phyloP scores from a whole-genome alignment of 2,113 vertebrate genomes.

The Melospiza melodia region DNA sequence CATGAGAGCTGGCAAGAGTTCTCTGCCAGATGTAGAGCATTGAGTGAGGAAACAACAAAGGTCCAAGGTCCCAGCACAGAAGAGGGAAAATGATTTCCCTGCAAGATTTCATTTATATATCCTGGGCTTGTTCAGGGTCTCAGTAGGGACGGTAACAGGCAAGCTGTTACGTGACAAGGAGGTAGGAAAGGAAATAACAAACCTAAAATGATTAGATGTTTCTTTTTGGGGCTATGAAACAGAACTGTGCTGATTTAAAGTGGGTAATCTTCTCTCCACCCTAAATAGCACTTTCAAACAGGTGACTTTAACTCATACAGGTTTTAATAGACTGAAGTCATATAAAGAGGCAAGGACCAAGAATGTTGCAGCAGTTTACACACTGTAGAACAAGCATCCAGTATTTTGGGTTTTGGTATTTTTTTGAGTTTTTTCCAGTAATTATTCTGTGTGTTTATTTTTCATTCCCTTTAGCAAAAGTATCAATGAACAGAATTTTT shows the following conservation, averaged over 20 bases:
- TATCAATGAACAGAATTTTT: slow-evolving; percentile 31
- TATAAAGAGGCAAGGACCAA: background rate
- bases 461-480: slow-evolving; percentile 12
- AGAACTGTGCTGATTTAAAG: background rate
- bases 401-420: background rate
- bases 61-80: background rate
- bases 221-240: background rate
- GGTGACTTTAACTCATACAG: background rate
- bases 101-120: background rate
- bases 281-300: background rate
- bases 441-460: background rate
- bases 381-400: background rate
- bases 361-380: background rate
- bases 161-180: background rate
- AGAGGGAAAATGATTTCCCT: background rate
- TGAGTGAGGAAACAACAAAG: background rate
- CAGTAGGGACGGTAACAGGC: background rate
- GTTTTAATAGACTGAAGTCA: background rate
- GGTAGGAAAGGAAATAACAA: background rate
- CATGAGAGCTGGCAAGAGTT: background rate
- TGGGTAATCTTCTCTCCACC: background rate
- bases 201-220: background rate
- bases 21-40: background rate
- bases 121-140: background rate
- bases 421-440: background rate